A percentile compares a stretch with the other conserved stretches of the same genome.
Conservation (phyloP, 2,888 invertebrate genomes). For the Leucania comma region DNA sequence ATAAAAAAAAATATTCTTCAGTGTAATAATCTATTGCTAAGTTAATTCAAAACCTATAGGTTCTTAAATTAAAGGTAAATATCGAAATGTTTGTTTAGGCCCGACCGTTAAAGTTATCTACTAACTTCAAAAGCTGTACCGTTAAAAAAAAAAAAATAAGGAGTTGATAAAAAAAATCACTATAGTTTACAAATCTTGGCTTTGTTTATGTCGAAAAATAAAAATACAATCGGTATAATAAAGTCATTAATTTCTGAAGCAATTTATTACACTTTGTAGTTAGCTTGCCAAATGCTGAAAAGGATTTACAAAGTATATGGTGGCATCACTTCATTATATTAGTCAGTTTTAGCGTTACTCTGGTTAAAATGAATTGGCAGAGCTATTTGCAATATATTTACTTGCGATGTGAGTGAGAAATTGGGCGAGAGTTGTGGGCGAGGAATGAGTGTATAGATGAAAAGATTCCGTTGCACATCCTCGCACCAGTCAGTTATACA, state of each 20-base stretch:
- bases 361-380: too few relatives aligned
- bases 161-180: background rate
- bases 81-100: constrained; percentile 26
- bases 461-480: too few relatives aligned
- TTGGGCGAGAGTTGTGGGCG: too few relatives aligned
- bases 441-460: too few relatives aligned
- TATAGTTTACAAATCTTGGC: background rate
- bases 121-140: constrained; percentile 10
- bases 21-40: background rate
- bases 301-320: too few relatives aligned
- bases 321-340: too few relatives aligned
- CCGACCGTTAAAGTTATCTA: background rate
- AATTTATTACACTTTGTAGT: background rate
- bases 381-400: too few relatives aligned
- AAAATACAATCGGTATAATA: background rate
- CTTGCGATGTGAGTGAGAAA: too few relatives aligned
- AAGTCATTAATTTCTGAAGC: background rate
- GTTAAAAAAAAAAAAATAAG: background rate
- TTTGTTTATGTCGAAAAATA: background rate
- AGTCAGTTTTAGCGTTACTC: too few relatives aligned
- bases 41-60: constrained; percentile 13
- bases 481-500: too few relatives aligned
- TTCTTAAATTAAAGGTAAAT: constrained; percentile 58
- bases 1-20: background rate
- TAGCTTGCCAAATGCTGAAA: too few relatives aligned